Evolutionary conservation across 2,888 invertebrate genomes (phyloP).

Genomic region (Pinctada fucata): DNA sequence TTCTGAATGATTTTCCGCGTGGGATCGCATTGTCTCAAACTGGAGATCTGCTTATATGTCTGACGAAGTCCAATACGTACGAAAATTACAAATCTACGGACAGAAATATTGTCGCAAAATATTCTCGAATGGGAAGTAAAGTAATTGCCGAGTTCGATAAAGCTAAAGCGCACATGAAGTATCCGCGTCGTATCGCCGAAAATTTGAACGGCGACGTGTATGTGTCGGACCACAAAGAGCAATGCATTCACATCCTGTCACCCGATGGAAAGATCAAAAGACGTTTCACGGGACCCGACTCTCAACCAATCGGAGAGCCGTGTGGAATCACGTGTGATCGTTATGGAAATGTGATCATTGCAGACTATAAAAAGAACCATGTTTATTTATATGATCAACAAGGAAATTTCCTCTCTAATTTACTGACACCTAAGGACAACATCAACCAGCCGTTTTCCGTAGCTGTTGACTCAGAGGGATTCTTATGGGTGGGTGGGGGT

Average conservation of each 20-base stretch:
- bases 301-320: constrained; percentile 49
- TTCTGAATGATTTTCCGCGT: constrained; percentile 41
- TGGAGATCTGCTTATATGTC: constrained; percentile 51
- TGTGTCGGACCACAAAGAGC: constrained; percentile 58
- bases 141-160: constrained; percentile 50
- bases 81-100: constrained; percentile 52
- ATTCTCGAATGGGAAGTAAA: constrained; percentile 42
- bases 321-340: constrained; percentile 62
- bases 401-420: constrained; percentile 52
- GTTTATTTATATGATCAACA: constrained; percentile 54
- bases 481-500: constrained; percentile 61
- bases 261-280: constrained; percentile 46
- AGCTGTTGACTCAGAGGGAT: constrained; percentile 54
- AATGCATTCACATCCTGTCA: constrained; percentile 54
- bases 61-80: constrained; percentile 53
- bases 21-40: constrained; percentile 45
- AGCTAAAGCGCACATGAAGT: constrained; percentile 52
- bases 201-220: constrained; percentile 63
- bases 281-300: constrained; percentile 39
- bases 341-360: constrained; percentile 62
- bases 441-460: constrained; percentile 57
- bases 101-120: constrained; percentile 51
- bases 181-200: constrained; percentile 58
- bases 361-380: constrained; percentile 59
- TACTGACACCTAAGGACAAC: constrained; percentile 49